Percentiles rank a stretch among this genome's conserved stretches.
phyloP scores from a whole-genome alignment of 2,888 invertebrate genomes.

The Gisinianus flammeolus region DNA sequence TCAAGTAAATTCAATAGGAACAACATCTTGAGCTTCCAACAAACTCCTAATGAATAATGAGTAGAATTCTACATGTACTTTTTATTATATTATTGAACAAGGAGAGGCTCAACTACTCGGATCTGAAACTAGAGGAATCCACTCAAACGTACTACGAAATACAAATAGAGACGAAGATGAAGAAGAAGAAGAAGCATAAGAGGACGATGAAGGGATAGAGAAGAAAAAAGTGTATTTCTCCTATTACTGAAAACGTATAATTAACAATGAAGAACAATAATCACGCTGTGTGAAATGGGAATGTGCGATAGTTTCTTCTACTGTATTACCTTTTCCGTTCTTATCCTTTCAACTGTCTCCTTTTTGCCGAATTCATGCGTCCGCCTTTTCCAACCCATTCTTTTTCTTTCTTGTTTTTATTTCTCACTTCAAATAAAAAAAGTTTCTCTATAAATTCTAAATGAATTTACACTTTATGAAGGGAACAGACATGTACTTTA shows the following conservation, averaged over 20 bases:
- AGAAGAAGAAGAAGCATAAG: not conserved
- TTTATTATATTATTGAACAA: no score
- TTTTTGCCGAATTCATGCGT: not conserved
- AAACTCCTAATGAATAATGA: constrained; percentile 15
- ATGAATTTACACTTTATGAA: not conserved
- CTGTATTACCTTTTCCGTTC: not conserved
- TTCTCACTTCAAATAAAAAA: not conserved
- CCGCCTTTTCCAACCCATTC: not conserved
- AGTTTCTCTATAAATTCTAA: not conserved
- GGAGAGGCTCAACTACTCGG: no score
- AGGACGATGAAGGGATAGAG: not conserved
- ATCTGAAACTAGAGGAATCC: not conserved
- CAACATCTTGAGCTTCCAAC: not conserved
- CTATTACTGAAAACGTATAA: not conserved
- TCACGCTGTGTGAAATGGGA: constrained; percentile 9
- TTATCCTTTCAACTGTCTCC: not conserved
- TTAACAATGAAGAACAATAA: constrained; percentile 21
- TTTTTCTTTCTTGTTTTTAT: not conserved
- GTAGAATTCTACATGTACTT: no score
- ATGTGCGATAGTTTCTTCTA: constrained; percentile 9
- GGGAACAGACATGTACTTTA: not conserved
- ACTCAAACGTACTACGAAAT: not conserved
- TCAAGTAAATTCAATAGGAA: constrained; percentile 23
- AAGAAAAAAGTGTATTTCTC: not conserved
- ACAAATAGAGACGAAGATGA: not conserved